phyloP scores from a whole-genome alignment of 1,140 invertebrate genomes.

The Halictus rubicundus region DNA sequence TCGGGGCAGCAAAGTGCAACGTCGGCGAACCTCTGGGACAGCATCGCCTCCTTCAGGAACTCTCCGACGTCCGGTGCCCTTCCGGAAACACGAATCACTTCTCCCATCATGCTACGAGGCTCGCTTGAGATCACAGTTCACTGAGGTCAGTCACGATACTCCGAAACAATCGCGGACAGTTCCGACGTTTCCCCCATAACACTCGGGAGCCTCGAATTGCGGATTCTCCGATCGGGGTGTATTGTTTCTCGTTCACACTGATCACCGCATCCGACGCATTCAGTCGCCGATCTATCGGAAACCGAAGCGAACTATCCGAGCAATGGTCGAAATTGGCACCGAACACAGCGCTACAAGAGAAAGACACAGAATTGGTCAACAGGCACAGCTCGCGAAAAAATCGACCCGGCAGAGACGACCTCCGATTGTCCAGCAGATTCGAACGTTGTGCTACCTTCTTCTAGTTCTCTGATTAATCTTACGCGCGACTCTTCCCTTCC shows the following conservation, averaged over 20 bases:
- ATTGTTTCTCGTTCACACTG: background rate
- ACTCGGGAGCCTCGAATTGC: background rate
- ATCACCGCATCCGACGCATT: background rate
- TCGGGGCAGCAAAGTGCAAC: conserved; percentile 73
- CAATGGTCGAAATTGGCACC: background rate
- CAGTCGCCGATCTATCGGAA: no score
- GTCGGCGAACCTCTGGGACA: conserved; percentile 74
- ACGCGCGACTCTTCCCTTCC: no score
- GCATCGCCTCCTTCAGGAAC: conserved; percentile 71
- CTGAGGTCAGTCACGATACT: background rate
- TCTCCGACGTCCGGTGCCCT: conserved; percentile 66
- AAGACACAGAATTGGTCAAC: background rate
- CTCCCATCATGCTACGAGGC: conserved; percentile 52
- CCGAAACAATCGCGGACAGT: background rate
- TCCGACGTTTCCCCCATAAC: background rate
- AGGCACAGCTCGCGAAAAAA: no score
- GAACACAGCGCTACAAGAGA: conserved; percentile 6
- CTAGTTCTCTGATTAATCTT: background rate
- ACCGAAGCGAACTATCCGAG: conserved; percentile 2
- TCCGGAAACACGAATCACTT: conserved; percentile 59
- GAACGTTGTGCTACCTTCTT: background rate
- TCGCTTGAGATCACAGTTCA: background rate
- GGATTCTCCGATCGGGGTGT: background rate
- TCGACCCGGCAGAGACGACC: background rate
- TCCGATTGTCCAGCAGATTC: background rate